phyloP scores from a whole-genome alignment of 2,113 vertebrate species.

The Coregonus clupeaformis region DNA sequence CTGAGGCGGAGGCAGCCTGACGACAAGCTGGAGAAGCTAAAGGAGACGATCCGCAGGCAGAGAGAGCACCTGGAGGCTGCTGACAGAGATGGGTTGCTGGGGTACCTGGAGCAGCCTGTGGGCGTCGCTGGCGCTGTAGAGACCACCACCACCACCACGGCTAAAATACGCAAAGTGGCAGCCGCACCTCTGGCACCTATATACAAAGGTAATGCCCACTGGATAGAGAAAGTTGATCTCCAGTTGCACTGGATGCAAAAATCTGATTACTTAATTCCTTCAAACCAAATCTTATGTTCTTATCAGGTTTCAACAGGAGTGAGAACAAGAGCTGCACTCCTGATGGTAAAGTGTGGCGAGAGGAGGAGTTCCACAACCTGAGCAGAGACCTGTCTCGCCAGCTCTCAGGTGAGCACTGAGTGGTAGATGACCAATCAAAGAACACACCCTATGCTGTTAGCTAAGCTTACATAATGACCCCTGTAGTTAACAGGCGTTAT shows the following conservation, averaged over 20 bases:
- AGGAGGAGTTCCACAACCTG: constrained; percentile 78
- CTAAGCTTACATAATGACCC: too few species aligned
- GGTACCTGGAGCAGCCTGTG: constrained; percentile 77
- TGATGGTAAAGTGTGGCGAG: constrained; percentile 85
- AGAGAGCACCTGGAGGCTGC: constrained; percentile 82
- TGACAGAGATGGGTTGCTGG: constrained; percentile 66
- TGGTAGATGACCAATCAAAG: too few species aligned
- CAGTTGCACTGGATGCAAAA: too few species aligned
- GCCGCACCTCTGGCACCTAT: constrained; percentile 82
- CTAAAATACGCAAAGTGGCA: constrained; percentile 90
- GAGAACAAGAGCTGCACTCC: constrained; percentile 83
- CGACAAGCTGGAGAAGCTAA: constrained; percentile 90
- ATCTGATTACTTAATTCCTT: not conserved
- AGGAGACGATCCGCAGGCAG: constrained; percentile 91
- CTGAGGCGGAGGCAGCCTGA: constrained; percentile 84
- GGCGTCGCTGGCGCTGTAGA: constrained; percentile 49
- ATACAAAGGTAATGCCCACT: constrained; percentile 87
- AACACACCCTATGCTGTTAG: too few species aligned
- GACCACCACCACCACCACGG: constrained; percentile 66
- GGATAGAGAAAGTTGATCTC: constrained; percentile 60
- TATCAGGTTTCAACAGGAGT: constrained; percentile 85
- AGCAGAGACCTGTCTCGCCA: constrained; percentile 78
- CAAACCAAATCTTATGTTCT: not conserved
- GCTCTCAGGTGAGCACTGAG: constrained; percentile 76
- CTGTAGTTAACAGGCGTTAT: too few species aligned